These are phyloP conservation scores for Cherax quadricarinatus DNA, from an alignment of 1,140 invertebrate genomes.

Conservation along the genomic window DNA sequence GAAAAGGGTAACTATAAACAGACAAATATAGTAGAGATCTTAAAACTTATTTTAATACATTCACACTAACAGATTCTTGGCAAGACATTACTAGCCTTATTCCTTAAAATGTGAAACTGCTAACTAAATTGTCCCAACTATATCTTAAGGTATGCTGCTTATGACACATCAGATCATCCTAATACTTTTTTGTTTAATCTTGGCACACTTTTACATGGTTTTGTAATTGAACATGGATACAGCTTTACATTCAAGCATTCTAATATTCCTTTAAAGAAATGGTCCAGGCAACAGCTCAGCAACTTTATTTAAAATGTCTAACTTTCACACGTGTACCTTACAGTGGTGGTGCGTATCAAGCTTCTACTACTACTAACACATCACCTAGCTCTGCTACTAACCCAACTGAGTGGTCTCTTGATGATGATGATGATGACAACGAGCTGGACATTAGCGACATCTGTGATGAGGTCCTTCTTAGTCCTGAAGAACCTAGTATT, in stretches of 20 bases:
- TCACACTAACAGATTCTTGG: too few relatives aligned
- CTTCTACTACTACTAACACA: slow-evolving; percentile 43
- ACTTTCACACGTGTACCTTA: slow-evolving; percentile 19
- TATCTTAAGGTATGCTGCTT: too few relatives aligned
- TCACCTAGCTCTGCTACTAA: slow-evolving; percentile 27
- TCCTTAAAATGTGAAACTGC: too few relatives aligned
- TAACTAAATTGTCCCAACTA: too few relatives aligned
- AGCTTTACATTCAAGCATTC: background rate
- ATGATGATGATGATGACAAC: slow-evolving; percentile 46
- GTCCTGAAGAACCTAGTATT: slow-evolving; percentile 58
- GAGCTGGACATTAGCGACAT: slow-evolving; percentile 60
- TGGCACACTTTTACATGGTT: too few relatives aligned
- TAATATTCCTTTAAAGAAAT: background rate
- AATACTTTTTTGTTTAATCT: too few relatives aligned
- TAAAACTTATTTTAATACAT: too few relatives aligned
- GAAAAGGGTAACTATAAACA: too few relatives aligned
- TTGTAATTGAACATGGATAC: too few relatives aligned
- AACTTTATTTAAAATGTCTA: background rate
- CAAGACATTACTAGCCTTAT: too few relatives aligned
- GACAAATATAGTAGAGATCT: too few relatives aligned
- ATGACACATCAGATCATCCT: too few relatives aligned
- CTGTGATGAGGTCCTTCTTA: slow-evolving; percentile 56
- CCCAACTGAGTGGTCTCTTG: slow-evolving; percentile 39
- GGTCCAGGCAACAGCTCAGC: background rate
- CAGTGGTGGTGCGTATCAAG: slow-evolving; percentile 41